These are phyloP conservation scores for Tachina lurida DNA, from an alignment of 2,888 invertebrate genomes.

Conservation along the genomic window DNA sequence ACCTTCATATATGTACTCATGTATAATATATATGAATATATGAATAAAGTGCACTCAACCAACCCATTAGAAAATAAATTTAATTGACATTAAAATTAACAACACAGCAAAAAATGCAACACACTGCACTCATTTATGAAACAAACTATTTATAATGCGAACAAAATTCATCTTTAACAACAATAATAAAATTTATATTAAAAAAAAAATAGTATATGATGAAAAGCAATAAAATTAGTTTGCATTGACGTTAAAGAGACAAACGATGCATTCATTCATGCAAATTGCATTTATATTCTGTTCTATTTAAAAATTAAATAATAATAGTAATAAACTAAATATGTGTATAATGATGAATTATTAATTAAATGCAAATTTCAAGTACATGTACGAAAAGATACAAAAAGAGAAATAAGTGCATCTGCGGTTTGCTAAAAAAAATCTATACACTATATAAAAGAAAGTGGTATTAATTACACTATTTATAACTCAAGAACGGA, in stretches of 20 bases:
- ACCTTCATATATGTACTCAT: too few relatives aligned
- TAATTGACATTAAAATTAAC: slow-evolving; percentile 67
- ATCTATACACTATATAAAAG: too few relatives aligned
- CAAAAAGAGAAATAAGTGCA: background rate
- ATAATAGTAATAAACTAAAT: background rate
- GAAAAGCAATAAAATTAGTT: slow-evolving; percentile 56
- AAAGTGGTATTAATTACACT: too few relatives aligned
- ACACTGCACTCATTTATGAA: slow-evolving; percentile 44
- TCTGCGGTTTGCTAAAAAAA: background rate
- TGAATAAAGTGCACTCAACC: slow-evolving; percentile 69
- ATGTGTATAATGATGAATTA: slow-evolving; percentile 46
- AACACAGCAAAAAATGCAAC: slow-evolving; percentile 24
- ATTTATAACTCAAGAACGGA: too few relatives aligned
- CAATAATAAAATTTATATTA: slow-evolving; percentile 10
- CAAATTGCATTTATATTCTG: slow-evolving; percentile 29
- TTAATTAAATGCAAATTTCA: slow-evolving; percentile 49
- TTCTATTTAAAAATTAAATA: slow-evolving; percentile 13
- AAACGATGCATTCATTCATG: slow-evolving; percentile 58
- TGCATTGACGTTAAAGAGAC: slow-evolving; percentile 52
- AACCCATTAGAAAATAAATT: slow-evolving; percentile 67
- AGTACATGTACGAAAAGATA: background rate
- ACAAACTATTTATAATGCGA: slow-evolving; percentile 34
- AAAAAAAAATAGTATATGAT: slow-evolving; percentile 41
- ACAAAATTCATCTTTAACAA: slow-evolving; percentile 21
- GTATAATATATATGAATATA: slow-evolving; percentile 9